Conservation (phyloP, 1,140 invertebrate genomes). For the Chironomus tepperi region DNA sequence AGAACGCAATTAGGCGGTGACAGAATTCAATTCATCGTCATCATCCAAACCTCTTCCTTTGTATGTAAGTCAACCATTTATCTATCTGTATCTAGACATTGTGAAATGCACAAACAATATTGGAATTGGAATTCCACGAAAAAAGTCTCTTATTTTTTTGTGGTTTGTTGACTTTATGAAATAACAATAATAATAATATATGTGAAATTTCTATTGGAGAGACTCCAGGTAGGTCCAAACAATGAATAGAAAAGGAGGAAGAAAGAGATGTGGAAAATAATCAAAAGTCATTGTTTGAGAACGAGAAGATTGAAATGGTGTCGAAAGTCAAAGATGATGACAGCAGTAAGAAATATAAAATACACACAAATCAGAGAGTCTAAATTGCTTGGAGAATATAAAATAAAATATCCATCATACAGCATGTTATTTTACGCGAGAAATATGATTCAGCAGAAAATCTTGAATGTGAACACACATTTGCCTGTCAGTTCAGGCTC, state of each 20-base stretch:
- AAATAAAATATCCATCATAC: not conserved
- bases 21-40: too few relatives aligned
- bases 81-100: too few relatives aligned
- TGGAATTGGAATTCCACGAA: slow-evolving; percentile 19
- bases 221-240: not conserved
- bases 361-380: not conserved
- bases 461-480: not conserved
- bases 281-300: slow-evolving; percentile 17
- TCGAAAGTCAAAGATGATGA: slow-evolving; percentile 21
- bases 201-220: slow-evolving; percentile 17
- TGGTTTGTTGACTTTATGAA: slow-evolving; percentile 17
- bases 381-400: not conserved
- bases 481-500: not conserved
- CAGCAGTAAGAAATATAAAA: not conserved
- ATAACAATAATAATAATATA: not conserved
- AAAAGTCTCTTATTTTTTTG: not conserved
- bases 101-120: not conserved
- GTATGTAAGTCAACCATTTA: too few relatives aligned
- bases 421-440: slow-evolving; percentile 20
- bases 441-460: slow-evolving; percentile 14
- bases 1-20: too few relatives aligned
- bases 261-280: not conserved
- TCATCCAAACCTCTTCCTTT: too few relatives aligned
- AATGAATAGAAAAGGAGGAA: not conserved
- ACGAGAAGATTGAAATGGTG: slow-evolving; percentile 17